These are phyloP conservation scores for Pseudoips prasinana DNA, from an alignment of 2,888 invertebrate species.

Conservation along the genomic window DNA sequence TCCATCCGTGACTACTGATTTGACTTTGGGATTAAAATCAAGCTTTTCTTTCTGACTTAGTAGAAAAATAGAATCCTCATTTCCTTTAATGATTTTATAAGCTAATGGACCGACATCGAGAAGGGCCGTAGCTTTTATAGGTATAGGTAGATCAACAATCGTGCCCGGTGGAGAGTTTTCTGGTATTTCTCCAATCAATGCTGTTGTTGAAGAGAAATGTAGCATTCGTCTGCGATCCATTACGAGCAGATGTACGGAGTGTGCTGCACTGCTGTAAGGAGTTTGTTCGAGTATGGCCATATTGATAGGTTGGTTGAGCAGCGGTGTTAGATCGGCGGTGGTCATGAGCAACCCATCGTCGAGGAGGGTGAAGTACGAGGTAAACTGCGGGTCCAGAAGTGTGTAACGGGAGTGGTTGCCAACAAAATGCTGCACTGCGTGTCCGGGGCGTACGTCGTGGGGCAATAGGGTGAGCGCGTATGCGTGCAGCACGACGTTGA, in stretches of 20 bases:
- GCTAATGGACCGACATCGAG: slow-evolving; percentile 86
- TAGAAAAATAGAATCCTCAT: slow-evolving; percentile 88
- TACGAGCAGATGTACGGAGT: slow-evolving; percentile 90
- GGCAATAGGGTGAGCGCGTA: slow-evolving; percentile 86
- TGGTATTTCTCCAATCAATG: slow-evolving; percentile 85
- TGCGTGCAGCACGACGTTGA: slow-evolving; percentile 54
- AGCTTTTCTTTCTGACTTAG: slow-evolving; percentile 83
- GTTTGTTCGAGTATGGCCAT: slow-evolving; percentile 91
- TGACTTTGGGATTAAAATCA: slow-evolving; percentile 68
- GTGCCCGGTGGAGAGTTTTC: slow-evolving; percentile 91
- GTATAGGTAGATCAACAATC: slow-evolving; percentile 86
- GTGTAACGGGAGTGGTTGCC: slow-evolving; percentile 79
- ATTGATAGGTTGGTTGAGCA: slow-evolving; percentile 91
- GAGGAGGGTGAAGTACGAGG: slow-evolving; percentile 92
- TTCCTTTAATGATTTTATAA: slow-evolving; percentile 90
- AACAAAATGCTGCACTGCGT: slow-evolving; percentile 91
- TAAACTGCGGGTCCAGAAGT: slow-evolving; percentile 88
- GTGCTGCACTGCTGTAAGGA: slow-evolving; percentile 89
- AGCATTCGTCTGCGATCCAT: slow-evolving; percentile 92
- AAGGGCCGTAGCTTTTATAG: slow-evolving; percentile 87
- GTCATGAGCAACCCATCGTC: slow-evolving; percentile 96
- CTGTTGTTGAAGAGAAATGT: slow-evolving; percentile 85
- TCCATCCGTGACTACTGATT: slow-evolving; percentile 79
- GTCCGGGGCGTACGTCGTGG: slow-evolving; percentile 94
- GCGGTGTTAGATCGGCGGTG: slow-evolving; percentile 90